These are phyloP conservation scores for Rachycentron canadum DNA, from an alignment of 2,797 vertebrate genomes.

Conservation along the genomic window DNA sequence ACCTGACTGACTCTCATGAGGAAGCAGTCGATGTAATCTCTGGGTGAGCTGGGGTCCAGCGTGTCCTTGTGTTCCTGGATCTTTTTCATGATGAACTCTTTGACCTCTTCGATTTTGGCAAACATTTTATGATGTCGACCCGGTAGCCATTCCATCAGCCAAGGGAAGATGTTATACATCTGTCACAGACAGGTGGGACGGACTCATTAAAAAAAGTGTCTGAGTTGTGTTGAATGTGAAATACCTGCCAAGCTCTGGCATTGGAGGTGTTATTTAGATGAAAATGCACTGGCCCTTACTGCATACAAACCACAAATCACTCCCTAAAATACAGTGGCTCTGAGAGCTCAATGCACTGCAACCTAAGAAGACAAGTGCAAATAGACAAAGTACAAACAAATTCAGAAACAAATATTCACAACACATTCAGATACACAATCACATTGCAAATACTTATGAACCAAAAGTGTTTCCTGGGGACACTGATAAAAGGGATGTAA, in stretches of 20 bases:
- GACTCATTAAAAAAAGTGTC: not conserved
- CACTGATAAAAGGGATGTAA: too few relatives aligned
- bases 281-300: not conserved
- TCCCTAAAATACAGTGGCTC: too few relatives aligned
- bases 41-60: constrained; percentile 69
- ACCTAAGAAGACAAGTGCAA: too few relatives aligned
- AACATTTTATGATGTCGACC: constrained; percentile 64
- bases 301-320: not conserved
- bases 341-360: too few relatives aligned
- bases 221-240: not conserved
- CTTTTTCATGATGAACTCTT: constrained; percentile 63
- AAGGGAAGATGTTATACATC: constrained; percentile 81
- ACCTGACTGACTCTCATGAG: constrained; percentile 78
- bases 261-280: not conserved
- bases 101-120: constrained; percentile 60
- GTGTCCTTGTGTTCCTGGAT: constrained; percentile 76
- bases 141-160: constrained; percentile 74
- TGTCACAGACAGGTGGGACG: constrained; percentile 39
- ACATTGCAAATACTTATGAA: too few relatives aligned
- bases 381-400: too few relatives aligned
- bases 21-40: constrained; percentile 86
- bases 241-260: not conserved
- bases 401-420: too few relatives aligned
- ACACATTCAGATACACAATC: too few relatives aligned
- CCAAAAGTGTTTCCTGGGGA: too few relatives aligned